A percentile compares a stretch with the other conserved stretches of the same genome.
phyloP scores from a whole-genome alignment of 2,888 invertebrate genomes.

The Cantharis flavilabris region DNA sequence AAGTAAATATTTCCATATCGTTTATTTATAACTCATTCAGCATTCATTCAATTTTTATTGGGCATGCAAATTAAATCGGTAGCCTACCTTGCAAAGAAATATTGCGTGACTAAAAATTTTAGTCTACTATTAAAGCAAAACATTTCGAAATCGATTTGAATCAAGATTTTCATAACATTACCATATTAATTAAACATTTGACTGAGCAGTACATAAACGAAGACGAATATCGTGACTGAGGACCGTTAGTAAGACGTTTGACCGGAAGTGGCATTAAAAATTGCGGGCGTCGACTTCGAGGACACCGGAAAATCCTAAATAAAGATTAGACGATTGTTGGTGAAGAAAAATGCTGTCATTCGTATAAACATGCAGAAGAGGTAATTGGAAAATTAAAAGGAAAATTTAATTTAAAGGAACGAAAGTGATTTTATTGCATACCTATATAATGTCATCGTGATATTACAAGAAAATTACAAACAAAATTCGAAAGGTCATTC shows the following conservation, averaged over 20 bases:
- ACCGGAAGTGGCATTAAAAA: slow-evolving; percentile 40
- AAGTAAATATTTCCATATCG: background rate
- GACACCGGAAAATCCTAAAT: slow-evolving; percentile 38
- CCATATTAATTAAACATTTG: slow-evolving; percentile 38
- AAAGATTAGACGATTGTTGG: slow-evolving; percentile 24
- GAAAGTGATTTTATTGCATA: background rate
- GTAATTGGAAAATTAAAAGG: background rate
- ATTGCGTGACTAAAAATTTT: slow-evolving; percentile 24
- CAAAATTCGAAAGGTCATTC: slow-evolving; percentile 50
- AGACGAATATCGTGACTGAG: slow-evolving; percentile 37
- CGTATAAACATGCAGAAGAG: background rate
- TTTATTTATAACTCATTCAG: background rate
- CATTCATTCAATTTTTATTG: background rate
- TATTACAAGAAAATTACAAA: slow-evolving; percentile 49
- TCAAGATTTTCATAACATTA: slow-evolving; percentile 35
- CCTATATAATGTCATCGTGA: slow-evolving; percentile 48
- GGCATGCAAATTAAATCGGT: background rate
- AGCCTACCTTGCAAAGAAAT: background rate
- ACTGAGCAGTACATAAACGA: slow-evolving; percentile 24
- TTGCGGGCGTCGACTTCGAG: slow-evolving; percentile 38
- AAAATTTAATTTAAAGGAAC: background rate
- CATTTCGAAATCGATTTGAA: slow-evolving; percentile 30
- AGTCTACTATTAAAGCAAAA: slow-evolving; percentile 18
- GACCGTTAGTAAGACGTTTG: slow-evolving; percentile 36
- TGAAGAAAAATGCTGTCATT: background rate